Evolutionary conservation across 2,113 vertebrate species (phyloP).

Genomic region (Nipponia nippon): DNA sequence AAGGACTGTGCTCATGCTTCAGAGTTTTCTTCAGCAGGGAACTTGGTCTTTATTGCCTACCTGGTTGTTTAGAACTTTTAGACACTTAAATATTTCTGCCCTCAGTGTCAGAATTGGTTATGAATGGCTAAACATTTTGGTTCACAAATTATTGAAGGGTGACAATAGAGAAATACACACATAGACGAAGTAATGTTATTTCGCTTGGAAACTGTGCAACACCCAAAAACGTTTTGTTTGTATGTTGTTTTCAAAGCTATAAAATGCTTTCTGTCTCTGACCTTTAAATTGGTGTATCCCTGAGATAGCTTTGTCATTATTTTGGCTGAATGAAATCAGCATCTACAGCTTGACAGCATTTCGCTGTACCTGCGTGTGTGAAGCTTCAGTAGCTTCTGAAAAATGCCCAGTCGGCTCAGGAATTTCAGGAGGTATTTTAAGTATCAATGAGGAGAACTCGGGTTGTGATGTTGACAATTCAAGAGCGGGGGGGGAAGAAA

Average conservation of each 20-base stretch:
- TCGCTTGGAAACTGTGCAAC: neutral
- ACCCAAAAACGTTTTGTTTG: rapidly evolving
- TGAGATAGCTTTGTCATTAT: neutral
- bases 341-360: neutral
- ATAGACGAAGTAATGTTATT: neutral
- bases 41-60: neutral
- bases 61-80: neutral
- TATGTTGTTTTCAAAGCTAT: neutral
- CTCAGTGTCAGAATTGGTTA: neutral
- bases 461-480: neutral
- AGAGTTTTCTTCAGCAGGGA: neutral
- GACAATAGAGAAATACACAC: neutral
- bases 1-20: neutral
- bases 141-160: neutral
- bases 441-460: neutral
- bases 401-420: neutral
- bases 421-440: neutral
- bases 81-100: neutral
- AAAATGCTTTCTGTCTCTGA: neutral
- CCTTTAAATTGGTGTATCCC: neutral
- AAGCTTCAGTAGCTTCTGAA: neutral
- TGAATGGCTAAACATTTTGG: neutral
- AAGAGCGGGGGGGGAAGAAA: too few relatives aligned
- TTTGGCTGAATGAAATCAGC: neutral
- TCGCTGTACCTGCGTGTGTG: neutral